phyloP scores from a whole-genome alignment of 1,140 invertebrate species.

The Dinoponera quadriceps region DNA sequence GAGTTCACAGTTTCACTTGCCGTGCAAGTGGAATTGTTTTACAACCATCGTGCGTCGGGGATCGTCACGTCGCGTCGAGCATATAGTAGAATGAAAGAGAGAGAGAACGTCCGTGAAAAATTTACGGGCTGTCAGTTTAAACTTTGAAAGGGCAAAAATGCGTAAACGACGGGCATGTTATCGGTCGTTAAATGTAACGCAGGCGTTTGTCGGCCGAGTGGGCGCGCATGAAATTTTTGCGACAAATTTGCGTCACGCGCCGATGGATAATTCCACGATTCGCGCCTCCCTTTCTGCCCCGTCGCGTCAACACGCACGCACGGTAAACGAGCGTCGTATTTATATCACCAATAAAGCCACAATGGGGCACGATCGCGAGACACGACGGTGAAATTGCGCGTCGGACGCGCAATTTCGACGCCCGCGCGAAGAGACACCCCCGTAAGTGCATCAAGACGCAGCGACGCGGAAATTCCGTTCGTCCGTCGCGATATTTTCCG shows the following conservation, averaged over 20 bases:
- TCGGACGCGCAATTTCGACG: not conserved
- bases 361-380: not conserved
- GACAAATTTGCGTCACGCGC: slow-evolving; percentile 9
- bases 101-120: not conserved
- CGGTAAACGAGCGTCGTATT: not conserved
- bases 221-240: slow-evolving; percentile 8
- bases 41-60: too few species aligned
- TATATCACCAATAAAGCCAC: slow-evolving; percentile 28
- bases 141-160: not conserved
- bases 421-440: not conserved
- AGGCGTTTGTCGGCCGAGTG: too few species aligned
- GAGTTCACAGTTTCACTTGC: too few species aligned
- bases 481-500: not conserved
- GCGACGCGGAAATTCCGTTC: not conserved
- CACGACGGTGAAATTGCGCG: slow-evolving; percentile 23
- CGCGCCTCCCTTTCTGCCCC: too few species aligned
- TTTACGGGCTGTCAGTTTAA: not conserved
- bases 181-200: slow-evolving; percentile 1
- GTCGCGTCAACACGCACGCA: too few species aligned
- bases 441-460: not conserved
- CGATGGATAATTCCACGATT: slow-evolving; percentile 19
- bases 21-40: too few species aligned
- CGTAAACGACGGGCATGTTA: not conserved
- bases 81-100: too few species aligned
- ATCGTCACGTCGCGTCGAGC: too few species aligned